Evolutionary conservation across 35 echinoderm and acorn worm species (phyloP), one percentile per base, ranked within the genome.

Genomic region (Diadema setosum): DNA sequence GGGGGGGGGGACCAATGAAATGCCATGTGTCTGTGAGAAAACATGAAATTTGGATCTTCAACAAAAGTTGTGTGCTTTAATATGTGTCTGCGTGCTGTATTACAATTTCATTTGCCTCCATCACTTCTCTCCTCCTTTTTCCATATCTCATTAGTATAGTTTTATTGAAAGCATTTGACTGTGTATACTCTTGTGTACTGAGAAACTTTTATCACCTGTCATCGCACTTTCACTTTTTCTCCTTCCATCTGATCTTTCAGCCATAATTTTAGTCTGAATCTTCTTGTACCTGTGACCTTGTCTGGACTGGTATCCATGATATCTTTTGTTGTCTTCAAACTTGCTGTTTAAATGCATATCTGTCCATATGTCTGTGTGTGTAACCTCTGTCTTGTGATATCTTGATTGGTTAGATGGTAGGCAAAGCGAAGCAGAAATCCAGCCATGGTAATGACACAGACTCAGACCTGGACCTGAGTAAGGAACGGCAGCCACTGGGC

Each of bases 401-500:
- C 3, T 67, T 34, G 27, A 67, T 26, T 67, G 27, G 16, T n/a
- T 33, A 67, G 63, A 16, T 34, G 2, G 17, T 34, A 67, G 63
- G 63, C 15, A 67, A 30, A 67, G 37, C 9, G 7, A 67, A 67
- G 26, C 2, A 14, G 20, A 41, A 42, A 15, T 37, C 45, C 18
- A 29, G 39, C 70, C 46, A 60, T 7, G 45, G 70, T 11, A 35
- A 48, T 60, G 87, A 36, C 18, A 18, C 14, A 5, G 87, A 90
- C 61, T 81, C 75, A 16, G 87, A 90, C 11, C n/a, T 83, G 27
- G 87, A 90, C 37, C 45, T 90, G 15, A 81, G 39, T 35, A 82
- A 81, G 6, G 87, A 82, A 3, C 20, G 61, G 37, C 70, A 90
- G 41, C 87, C 95, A 26, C 87, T 98, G 11, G 85, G 92, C 34